Base-by-base conservation (phyloP, 1,140 invertebrate species). In the Euglossa dilemma region DNA sequence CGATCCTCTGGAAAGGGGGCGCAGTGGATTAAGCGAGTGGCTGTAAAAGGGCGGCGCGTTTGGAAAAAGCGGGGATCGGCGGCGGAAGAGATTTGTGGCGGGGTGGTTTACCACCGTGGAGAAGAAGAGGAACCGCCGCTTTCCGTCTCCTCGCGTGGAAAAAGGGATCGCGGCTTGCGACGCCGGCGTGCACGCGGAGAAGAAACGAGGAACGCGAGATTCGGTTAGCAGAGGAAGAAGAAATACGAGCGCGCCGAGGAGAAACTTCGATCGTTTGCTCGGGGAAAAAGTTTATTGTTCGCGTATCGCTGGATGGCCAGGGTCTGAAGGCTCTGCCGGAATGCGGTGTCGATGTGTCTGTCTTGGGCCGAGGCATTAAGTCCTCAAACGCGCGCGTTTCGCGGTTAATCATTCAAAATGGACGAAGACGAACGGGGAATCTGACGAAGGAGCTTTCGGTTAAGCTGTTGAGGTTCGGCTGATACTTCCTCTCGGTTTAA, bases 11-110 rank as follows among this genome's bases (percentile, higher is more conserved):
- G n/a, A 71, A 70, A 52, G 69, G 52, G 23, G 12, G 18, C 23
- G 45, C 76, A 61, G 67, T 79, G 66, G 67, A 79, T 79, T 79
- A 79, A 69, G 54, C 52, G 76, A 78, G 64, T 78, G 76, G 64
- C 52, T 78, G 76, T 78, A 78, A 78, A 78, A 57, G 50, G 76
- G n/a, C 66, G 54, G 16, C 12, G 70, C 64, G 52, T 18, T 23
- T 2, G 25, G 28, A 47, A 71, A 71, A 57, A 50, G n/a, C 43
- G 63, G 63, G 23, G 45, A 14, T n/a, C 25, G 63, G 23, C 23
- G 63, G 45, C 54, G 77, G 67, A 79, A 71, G 77, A 79, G 77
- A 79, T 79, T 79, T 79, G 77, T 79, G 67, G 77, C 66, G 54
- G 25, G 43, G 28, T 47, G 43, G 36, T 77, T 77, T 69, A 69